Percentiles rank a stretch among this genome's conserved stretches.
Evolutionary conservation across 1,140 invertebrate genomes (phyloP).

Genomic region (Maniola jurtina): DNA sequence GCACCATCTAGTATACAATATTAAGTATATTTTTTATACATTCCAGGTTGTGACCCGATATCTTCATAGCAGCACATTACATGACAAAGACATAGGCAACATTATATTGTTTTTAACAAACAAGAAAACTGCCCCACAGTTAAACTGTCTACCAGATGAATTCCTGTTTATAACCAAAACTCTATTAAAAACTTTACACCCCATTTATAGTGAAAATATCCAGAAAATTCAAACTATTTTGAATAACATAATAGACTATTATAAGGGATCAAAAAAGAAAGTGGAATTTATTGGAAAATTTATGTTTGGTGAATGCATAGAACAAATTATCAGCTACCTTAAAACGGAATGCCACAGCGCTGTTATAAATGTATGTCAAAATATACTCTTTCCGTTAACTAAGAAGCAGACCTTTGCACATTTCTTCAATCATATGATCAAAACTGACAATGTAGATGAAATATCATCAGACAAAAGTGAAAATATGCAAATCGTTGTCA

Average conservation of each 20-base stretch:
- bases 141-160: slow-evolving; percentile 48
- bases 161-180: slow-evolving; percentile 51
- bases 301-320: slow-evolving; percentile 55
- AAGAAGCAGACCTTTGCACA: slow-evolving; percentile 56
- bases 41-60: slow-evolving; percentile 64
- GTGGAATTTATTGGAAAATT: slow-evolving; percentile 62
- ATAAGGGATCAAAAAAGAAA: slow-evolving; percentile 65
- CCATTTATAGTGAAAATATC: slow-evolving; percentile 26
- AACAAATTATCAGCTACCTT: slow-evolving; percentile 58
- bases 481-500: slow-evolving; percentile 64
- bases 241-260: slow-evolving; percentile 52
- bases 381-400: slow-evolving; percentile 56
- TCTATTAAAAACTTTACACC: slow-evolving; percentile 53
- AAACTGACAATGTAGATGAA: slow-evolving; percentile 60
- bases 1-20: too few species aligned
- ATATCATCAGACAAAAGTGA: slow-evolving; percentile 61
- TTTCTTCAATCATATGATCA: slow-evolving; percentile 61
- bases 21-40: not conserved
- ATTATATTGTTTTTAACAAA: slow-evolving; percentile 61
- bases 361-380: slow-evolving; percentile 54
- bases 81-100: slow-evolving; percentile 45
- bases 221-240: slow-evolving; percentile 44
- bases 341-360: slow-evolving; percentile 40
- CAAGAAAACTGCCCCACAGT: slow-evolving; percentile 46
- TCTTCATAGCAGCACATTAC: slow-evolving; percentile 47